Base-by-base conservation (phyloP, 2,113 vertebrate genomes). In the Lophura nycthemera region DNA sequence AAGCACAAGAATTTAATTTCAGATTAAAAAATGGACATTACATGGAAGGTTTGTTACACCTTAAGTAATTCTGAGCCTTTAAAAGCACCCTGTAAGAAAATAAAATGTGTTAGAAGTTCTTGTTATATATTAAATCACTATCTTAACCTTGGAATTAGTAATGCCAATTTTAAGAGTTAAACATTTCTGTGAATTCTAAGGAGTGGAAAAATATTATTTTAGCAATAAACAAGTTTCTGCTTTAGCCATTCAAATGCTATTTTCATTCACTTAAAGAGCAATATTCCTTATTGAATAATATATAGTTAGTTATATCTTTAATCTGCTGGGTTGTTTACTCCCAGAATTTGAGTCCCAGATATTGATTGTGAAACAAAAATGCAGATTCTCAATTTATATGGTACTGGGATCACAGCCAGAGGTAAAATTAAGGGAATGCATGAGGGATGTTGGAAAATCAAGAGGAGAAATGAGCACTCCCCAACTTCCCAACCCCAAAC, bases 401-500 rank as follows among this genome's bases (percentile, higher is more conserved):
- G 8, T 25, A 2, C 63, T 94, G 30, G 52, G 77, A 79, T 80
- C n/a, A 22, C 57, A 84, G 67, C 38, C 71, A 94, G 83, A 42
- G n/a, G 34, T 82, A 91, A 93, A 76, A 93, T 69, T 87, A 81
- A 94, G 18, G 56, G 8, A 88, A 47, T 73, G 72, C 24, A 81
- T 81, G 72, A 60, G 40, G 71, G 43, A 13, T 17, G 21, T 6
- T 12, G 19, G 64, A 34, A 79, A 71, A 83, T 11, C 16, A 66
- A 10, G 1, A 89, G 48, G 10, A 88, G 38, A 92, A 89, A 79
- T 18, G 30, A 59, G 11, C 27, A 13, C 2, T 83, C n/a, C 29
- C 11, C 36, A 76, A 40, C 50, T 24, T 89, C 32, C 54, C 48
- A 79, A 4, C 9, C 18, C 13, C 21, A 88, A 82, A 89, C 24